Percentiles rank a stretch among this genome's conserved stretches.
phyloP scores from a whole-genome alignment of 2,797 vertebrate genomes.

The Odontamblyopus lacepedii region DNA sequence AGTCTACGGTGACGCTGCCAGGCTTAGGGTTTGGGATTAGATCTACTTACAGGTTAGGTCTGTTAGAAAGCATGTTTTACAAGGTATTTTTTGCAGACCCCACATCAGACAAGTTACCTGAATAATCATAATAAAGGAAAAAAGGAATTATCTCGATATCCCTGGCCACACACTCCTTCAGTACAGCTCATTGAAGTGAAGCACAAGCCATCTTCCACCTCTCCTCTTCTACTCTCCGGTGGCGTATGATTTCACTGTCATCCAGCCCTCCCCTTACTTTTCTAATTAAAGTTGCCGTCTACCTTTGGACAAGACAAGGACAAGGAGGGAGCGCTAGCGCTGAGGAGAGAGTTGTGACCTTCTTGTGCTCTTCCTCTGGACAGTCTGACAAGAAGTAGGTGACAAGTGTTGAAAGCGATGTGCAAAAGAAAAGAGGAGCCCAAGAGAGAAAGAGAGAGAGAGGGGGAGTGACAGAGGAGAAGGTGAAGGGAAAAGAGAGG shows the following conservation, averaged over 20 bases:
- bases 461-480: conserved; percentile 23
- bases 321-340: conserved; percentile 37
- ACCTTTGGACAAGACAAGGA: conserved; percentile 55
- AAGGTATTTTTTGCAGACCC: too few species aligned
- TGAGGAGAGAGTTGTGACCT: conserved; percentile 60
- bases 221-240: conserved; percentile 16
- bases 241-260: conserved; percentile 15
- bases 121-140: background rate
- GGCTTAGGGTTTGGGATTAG: too few species aligned
- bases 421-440: conserved; percentile 47
- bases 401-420: conserved; percentile 72
- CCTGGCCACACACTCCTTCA: conserved; percentile 26
- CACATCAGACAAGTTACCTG: background rate
- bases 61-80: too few species aligned
- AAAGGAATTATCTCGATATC: background rate
- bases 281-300: conserved; percentile 62
- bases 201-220: conserved; percentile 30
- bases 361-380: conserved; percentile 53
- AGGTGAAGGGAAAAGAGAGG: conserved; percentile 17
- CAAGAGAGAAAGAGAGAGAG: conserved; percentile 25
- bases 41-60: too few species aligned
- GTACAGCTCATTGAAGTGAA: conserved; percentile 33
- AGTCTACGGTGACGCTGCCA: too few species aligned
- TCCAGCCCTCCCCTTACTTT: conserved; percentile 16
- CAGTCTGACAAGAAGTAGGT: conserved; percentile 67